Conservation (phyloP, 2,888 invertebrate genomes). For the Vesta saturnalis region DNA sequence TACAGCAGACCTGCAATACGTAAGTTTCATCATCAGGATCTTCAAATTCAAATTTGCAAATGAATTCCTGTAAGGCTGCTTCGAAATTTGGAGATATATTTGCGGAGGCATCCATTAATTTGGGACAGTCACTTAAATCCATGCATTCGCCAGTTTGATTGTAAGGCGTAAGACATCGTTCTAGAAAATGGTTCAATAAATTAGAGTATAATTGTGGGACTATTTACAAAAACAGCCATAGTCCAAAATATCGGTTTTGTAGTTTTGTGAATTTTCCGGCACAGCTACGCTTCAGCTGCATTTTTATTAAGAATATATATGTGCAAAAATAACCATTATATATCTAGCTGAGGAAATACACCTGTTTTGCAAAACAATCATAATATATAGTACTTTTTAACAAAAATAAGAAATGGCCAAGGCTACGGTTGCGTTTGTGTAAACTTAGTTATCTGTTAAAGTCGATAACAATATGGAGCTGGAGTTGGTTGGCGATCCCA, state of each 20-base stretch:
- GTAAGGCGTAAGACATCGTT: neutral
- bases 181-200: no score
- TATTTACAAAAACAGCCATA: no score
- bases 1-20: neutral
- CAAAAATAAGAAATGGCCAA: neutral
- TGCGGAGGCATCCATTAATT: neutral
- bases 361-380: neutral
- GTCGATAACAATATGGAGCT: no score
- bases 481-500: no score
- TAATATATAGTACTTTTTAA: neutral
- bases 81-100: neutral
- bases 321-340: no score
- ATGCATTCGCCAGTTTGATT: neutral
- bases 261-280: no score
- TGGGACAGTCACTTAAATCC: neutral
- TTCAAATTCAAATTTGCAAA: neutral
- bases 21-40: neutral
- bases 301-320: neutral
- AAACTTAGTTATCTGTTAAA: neutral
- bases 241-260: no score
- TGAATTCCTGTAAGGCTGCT: neutral
- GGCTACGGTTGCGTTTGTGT: neutral
- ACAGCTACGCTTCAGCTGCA: neutral
- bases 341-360: neutral
- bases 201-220: no score